Conservation (phyloP, 2,113 vertebrate genomes). For the Girardinichthys multiradiatus region DNA sequence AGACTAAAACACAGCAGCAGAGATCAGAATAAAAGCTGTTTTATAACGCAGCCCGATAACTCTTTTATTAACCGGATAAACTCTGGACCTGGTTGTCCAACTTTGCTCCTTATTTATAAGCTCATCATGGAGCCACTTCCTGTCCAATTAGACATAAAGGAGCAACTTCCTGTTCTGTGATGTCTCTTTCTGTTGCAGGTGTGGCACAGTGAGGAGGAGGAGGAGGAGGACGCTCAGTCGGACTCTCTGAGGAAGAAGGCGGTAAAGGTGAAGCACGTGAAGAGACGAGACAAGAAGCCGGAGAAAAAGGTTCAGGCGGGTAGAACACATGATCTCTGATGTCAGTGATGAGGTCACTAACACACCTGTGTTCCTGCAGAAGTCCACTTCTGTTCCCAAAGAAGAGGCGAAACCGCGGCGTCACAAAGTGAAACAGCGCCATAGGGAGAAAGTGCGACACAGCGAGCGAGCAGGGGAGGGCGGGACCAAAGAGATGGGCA, state of each 20-base stretch:
- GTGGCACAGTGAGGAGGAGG: conserved; percentile 90
- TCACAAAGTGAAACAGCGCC: conserved; percentile 89
- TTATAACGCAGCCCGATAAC: no score
- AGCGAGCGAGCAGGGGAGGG: conserved; percentile 81
- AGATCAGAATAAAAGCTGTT: no score
- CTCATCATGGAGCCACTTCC: no score
- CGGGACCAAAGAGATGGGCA: conserved; percentile 71
- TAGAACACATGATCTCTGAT: background rate
- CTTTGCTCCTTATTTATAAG: no score
- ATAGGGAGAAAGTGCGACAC: conserved; percentile 86
- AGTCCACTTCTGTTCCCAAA: conserved; percentile 65
- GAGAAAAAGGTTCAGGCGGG: conserved; percentile 84
- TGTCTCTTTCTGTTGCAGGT: conserved; percentile 69
- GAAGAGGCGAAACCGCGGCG: conserved; percentile 83
- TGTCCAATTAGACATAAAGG: background rate
- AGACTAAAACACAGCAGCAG: no score
- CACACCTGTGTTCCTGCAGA: conserved; percentile 31
- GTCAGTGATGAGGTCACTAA: conserved; percentile 34
- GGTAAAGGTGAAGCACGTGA: conserved; percentile 92
- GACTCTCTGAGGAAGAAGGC: conserved; percentile 88
- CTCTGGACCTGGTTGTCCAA: no score
- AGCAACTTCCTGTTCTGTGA: conserved; percentile 16
- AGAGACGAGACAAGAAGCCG: conserved; percentile 87
- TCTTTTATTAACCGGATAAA: no score
- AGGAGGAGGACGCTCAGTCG: conserved; percentile 81